phyloP scores from a whole-genome alignment of 2,797 vertebrate species.

The Falco naumanni region DNA sequence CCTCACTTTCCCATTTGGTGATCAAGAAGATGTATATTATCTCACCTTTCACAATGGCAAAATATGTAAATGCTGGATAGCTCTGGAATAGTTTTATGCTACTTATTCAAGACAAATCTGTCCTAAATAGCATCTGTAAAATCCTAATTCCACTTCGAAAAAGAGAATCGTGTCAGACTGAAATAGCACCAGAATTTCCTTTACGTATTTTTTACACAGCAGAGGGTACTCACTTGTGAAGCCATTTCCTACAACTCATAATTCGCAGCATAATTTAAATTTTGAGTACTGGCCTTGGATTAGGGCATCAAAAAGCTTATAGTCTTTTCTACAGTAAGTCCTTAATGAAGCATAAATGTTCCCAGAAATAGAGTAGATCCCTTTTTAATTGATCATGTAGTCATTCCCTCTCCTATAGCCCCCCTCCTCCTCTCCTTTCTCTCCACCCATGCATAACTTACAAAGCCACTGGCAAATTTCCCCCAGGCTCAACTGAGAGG shows the following conservation, averaged over 20 bases:
- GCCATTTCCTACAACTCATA: background rate
- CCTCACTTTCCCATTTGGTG: background rate
- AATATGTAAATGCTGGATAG: background rate
- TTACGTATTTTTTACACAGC: background rate
- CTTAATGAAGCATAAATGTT: conserved; percentile 42
- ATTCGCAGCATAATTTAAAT: background rate
- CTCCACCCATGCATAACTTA: background rate
- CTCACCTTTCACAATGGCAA: background rate
- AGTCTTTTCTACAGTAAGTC: background rate
- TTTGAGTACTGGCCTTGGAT: background rate
- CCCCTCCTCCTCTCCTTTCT: background rate
- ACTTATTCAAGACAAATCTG: background rate
- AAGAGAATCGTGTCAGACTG: background rate
- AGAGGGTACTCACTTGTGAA: background rate
- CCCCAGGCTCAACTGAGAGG: background rate
- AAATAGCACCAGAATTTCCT: background rate
- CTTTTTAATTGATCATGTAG: background rate
- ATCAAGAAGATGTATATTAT: background rate
- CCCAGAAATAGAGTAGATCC: background rate
- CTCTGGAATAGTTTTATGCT: background rate
- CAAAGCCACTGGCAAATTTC: background rate
- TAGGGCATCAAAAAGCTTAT: background rate
- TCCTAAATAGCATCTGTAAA: background rate
- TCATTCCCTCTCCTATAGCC: background rate
- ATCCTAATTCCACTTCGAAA: background rate